Evolutionary conservation across 23 tunicate genomes (phyloP).

Genomic region (Halocynthia aurantium): DNA sequence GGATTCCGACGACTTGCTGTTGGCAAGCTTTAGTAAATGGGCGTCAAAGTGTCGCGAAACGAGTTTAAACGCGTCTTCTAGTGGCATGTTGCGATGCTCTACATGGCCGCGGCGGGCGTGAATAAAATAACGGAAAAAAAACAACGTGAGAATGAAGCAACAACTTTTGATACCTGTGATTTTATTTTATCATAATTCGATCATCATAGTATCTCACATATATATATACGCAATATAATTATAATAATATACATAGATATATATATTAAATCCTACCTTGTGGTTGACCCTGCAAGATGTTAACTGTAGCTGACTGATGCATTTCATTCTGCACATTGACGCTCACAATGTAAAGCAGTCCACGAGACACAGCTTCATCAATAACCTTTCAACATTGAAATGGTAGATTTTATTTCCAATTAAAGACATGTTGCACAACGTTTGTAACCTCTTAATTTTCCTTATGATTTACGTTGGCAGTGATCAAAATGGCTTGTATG

Average conservation of each 20-base stretch:
- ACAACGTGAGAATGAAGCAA: not conserved
- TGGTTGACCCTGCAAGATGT: conserved; percentile 27
- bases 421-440: no score
- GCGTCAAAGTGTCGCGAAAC: conserved; percentile 29
- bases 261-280: not conserved
- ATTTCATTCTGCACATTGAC: conserved; percentile 30
- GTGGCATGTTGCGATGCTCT: conserved; percentile 39
- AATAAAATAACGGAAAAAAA: conserved; percentile 6
- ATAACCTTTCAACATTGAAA: not conserved
- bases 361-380: conserved; percentile 21
- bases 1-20: not conserved
- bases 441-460: no score
- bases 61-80: conserved; percentile 27
- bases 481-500: no score
- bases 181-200: no score
- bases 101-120: not conserved
- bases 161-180: not conserved
- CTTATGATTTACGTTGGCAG: no score
- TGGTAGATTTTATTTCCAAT: no score
- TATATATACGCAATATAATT: no score
- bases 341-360: conserved; percentile 19
- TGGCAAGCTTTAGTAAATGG: conserved; percentile 29
- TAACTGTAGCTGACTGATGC: conserved; percentile 18
- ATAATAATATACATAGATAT: not conserved
- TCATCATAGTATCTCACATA: no score